Base-by-base conservation (phyloP, 2,888 invertebrate species). In the Drosophila cognata region DNA sequence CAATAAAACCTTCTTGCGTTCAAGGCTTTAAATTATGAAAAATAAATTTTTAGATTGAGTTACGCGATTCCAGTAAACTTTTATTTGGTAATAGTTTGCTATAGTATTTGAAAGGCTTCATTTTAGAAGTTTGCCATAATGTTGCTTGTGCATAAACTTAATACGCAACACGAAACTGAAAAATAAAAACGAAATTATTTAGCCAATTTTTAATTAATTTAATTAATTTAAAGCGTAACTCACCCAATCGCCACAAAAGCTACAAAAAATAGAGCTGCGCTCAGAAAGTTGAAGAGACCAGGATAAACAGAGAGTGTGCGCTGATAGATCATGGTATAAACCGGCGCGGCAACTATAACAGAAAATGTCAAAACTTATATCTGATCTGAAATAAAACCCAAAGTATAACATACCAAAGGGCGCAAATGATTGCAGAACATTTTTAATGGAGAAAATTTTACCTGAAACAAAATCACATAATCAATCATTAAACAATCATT, bases 361-460 rank as follows among this genome's bases (percentile, higher is more conserved):
- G 7, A 25, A 21, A 62, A 53, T 21, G 41, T 51, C 52, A 25
- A 25, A 3, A 11, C 13, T 8, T 18, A 2, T n/a, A 31, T 31
- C 29, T n/a, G n/a, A 16, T 38, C n/a, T 21, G 1, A 25, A 18
- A 11, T 6, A 2, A 43, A 10, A 6, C 1, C 8, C 2, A 2
- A 1, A 2, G 2, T 1, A 46, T 21, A 7, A 7, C 74, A 46
- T 71, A 84, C 84, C 83, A 59, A 96, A 93, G 0, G 95, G 95
- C 10, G 95, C 94, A 36, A 95, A 79, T 2, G 95, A 95, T 92
- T 96, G 96, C 25, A 96, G 86, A 1, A 95, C 94, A 36, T 95
- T 94, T 85, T 95, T 94, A 41, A 96, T 92, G 0, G 96, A 95
- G 88, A 96, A 96, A n/a, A 96, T 94, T 93, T 96, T 96, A 7